A percentile compares a stretch with the other conserved stretches of the same genome.
Conservation (phyloP, 2,888 invertebrate species). For the Trachelus stipa region DNA sequence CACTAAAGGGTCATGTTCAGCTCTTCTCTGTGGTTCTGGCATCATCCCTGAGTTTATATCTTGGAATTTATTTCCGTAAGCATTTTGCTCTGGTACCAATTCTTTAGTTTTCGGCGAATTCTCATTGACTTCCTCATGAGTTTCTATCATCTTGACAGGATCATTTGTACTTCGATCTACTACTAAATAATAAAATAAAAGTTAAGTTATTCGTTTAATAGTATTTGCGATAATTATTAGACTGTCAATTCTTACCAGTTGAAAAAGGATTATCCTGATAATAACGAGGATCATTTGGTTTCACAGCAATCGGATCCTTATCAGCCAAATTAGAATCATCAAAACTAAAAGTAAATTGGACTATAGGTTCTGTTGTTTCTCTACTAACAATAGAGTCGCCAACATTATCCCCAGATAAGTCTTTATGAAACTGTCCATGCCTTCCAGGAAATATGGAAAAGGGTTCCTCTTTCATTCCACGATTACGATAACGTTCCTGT, state of each 20-base stretch:
- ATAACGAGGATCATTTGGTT: constrained; percentile 64
- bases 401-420: constrained; percentile 12
- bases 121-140: not conserved
- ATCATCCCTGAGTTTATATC: constrained; percentile 18
- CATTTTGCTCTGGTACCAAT: not conserved
- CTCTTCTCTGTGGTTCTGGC: constrained; percentile 45
- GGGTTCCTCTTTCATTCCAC: constrained; percentile 34
- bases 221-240: not conserved
- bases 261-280: constrained; percentile 44
- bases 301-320: constrained; percentile 57
- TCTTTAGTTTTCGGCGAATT: not conserved
- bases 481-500: constrained; percentile 13
- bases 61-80: constrained; percentile 11
- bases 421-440: constrained; percentile 19
- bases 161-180: not conserved
- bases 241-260: constrained; percentile 4
- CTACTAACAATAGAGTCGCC: constrained; percentile 21
- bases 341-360: constrained; percentile 57
- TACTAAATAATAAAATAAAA: not conserved
- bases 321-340: constrained; percentile 39
- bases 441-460: constrained; percentile 26
- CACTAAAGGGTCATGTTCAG: constrained; percentile 46
- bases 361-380: constrained; percentile 26
- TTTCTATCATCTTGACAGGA: not conserved
- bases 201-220: not conserved